Base-by-base conservation (phyloP, 1,140 invertebrate genomes). In the Drosophila yakuba region DNA sequence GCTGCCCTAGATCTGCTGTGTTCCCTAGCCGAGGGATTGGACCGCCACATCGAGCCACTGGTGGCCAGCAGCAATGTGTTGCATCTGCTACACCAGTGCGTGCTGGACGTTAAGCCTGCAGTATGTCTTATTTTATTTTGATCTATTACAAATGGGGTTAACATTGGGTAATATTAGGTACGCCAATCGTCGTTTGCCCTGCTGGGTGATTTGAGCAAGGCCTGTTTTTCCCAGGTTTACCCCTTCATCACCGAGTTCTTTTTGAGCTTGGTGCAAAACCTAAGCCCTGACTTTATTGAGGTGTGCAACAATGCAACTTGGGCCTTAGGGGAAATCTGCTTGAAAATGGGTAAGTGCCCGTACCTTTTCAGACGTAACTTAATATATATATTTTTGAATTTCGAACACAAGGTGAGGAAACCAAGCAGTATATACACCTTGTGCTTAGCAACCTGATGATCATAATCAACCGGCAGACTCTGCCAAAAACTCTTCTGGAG, bases 271-370 rank as follows among this genome's bases (percentile, higher is more conserved):
- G 97, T 97, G 62, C 96, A 97, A 93, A 99, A 99, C 93, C 94
- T 99, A 41, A 99, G 99, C 94, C 98, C 98, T 3, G 97, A 99
- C 91, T 96, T 97, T 78, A 99, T 99, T 90, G 99, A 98, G 41
- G 99, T 99, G n/a, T 99, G 98, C 93, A 99, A 99, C 93, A 99
- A 99, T 93, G 98, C 98, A 17, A 99, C 98, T 1, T 99, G 98
- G 98, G 98, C 98, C 5, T 99, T 99, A 84, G 98, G 98, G 38
- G 98, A 99, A 94, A 99, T 99, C 89, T 97, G 98, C 62, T 97
- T 99, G 85, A 98, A 99, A 94, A 94, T 99, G 93, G 98, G 98
- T 98, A 94, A 94, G 93, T 64, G 92, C n/a, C 2, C 32, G 15
- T 4, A 23, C 50, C n/a, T 43, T 28, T 43, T 38, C 3, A 3